Conservation (phyloP, 2,888 invertebrate genomes). For the Helobdella robusta region DNA sequence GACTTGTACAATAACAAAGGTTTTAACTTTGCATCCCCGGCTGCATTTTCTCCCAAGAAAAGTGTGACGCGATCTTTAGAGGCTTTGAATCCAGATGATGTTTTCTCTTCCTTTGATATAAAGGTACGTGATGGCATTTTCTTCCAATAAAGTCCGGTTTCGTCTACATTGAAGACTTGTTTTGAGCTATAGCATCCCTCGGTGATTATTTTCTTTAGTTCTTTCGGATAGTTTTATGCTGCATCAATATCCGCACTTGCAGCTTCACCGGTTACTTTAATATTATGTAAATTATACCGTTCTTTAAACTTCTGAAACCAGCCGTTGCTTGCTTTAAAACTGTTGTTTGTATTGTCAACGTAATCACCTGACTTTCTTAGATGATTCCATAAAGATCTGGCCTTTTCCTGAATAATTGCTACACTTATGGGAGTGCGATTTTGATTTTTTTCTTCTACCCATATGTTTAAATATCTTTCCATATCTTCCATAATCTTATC, state of each 20-base stretch:
- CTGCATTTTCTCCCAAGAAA: conserved; percentile 5
- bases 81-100: background rate
- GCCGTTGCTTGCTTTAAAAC: too few relatives aligned
- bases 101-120: conserved; percentile 8
- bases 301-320: background rate
- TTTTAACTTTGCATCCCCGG: conserved; percentile 16
- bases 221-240: background rate
- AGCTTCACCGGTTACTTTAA: background rate
- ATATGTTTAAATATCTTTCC: background rate
- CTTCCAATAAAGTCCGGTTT: conserved; percentile 20
- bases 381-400: background rate
- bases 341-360: background rate
- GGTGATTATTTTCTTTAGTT: background rate
- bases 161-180: conserved; percentile 13
- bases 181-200: background rate
- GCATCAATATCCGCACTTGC: background rate
- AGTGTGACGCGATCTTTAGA: conserved; percentile 7
- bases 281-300: background rate
- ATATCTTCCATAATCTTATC: background rate
- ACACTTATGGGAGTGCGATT: background rate
- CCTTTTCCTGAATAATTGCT: background rate
- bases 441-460: background rate
- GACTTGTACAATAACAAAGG: conserved; percentile 9
- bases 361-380: background rate
- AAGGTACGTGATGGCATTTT: background rate